Conservation (phyloP, 92 coral and sea anemone species). For the Metridium senile region DNA sequence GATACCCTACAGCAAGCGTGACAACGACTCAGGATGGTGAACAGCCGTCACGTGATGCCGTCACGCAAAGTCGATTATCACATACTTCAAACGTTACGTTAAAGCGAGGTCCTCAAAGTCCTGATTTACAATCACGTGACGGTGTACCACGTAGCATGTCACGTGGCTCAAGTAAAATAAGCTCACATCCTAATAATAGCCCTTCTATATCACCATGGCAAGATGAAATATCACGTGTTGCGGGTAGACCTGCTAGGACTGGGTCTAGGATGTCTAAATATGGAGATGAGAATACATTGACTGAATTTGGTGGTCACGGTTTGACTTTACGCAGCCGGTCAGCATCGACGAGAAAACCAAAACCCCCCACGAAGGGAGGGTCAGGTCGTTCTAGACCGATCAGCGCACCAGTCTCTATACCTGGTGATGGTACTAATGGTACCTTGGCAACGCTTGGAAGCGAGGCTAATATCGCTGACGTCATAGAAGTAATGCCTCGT, state of each 20-base stretch:
- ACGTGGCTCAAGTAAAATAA: constrained; percentile 10
- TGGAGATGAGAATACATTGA: background rate
- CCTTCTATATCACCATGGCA: constrained; percentile 16
- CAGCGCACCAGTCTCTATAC: constrained; percentile 36
- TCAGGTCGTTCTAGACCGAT: constrained; percentile 19
- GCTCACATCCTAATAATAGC: background rate
- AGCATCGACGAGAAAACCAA: background rate
- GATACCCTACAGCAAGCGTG: background rate
- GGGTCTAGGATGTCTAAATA: constrained; percentile 18
- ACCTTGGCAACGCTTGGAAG: constrained; percentile 76
- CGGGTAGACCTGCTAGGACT: background rate
- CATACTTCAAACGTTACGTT: background rate
- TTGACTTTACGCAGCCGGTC: constrained; percentile 19
- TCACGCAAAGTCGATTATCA: constrained; percentile 15
- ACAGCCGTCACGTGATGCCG: constrained; percentile 12
- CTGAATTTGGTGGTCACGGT: background rate
- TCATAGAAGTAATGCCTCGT: constrained; percentile 42
- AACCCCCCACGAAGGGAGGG: background rate
- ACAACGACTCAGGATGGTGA: background rate
- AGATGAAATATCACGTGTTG: constrained; percentile 2
- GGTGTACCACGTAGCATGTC: constrained; percentile 6
- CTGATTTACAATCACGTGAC: background rate
- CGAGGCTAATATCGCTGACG: constrained; percentile 66
- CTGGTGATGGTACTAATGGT: constrained; percentile 32
- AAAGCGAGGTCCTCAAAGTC: background rate